Evolutionary conservation across 2,797 vertebrate species (phyloP).

Genomic region (Enteromius mattozi): DNA sequence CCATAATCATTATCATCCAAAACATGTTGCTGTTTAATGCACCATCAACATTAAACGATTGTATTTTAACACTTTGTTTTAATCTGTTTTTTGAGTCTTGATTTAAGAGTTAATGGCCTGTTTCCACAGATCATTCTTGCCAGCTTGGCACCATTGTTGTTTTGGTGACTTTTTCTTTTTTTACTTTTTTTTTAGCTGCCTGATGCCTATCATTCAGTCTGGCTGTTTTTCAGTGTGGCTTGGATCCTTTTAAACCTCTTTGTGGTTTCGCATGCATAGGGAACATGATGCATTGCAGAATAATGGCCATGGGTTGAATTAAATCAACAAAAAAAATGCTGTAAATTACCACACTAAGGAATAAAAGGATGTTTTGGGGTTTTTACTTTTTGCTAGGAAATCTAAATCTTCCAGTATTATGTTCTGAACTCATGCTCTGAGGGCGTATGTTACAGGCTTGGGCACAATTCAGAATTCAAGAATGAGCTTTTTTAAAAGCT

Average conservation of each 20-base stretch:
- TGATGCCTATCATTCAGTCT: slow-evolving; percentile 24
- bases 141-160: slow-evolving; percentile 10
- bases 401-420: neutral
- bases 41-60: slow-evolving; percentile 1
- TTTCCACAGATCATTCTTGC: neutral
- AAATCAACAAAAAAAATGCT: neutral
- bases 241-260: slow-evolving; percentile 17
- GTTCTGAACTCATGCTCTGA: neutral
- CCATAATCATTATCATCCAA: neutral
- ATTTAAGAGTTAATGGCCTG: slow-evolving; percentile 5
- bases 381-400: neutral
- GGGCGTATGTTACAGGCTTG: neutral
- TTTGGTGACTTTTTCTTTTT: slow-evolving; percentile 2
- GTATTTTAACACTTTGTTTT: neutral
- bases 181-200: neutral
- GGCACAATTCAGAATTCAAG: neutral
- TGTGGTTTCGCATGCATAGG: slow-evolving; percentile 20
- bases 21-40: neutral
- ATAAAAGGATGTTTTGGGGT: neutral
- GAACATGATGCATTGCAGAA: slow-evolving; percentile 22
- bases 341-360: neutral
- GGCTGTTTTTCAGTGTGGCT: slow-evolving; percentile 36
- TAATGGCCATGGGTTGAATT: neutral
- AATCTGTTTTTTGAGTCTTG: neutral
- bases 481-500: no score